Conservation (phyloP, 2,888 invertebrate genomes). For the Matsumyia berberina region DNA sequence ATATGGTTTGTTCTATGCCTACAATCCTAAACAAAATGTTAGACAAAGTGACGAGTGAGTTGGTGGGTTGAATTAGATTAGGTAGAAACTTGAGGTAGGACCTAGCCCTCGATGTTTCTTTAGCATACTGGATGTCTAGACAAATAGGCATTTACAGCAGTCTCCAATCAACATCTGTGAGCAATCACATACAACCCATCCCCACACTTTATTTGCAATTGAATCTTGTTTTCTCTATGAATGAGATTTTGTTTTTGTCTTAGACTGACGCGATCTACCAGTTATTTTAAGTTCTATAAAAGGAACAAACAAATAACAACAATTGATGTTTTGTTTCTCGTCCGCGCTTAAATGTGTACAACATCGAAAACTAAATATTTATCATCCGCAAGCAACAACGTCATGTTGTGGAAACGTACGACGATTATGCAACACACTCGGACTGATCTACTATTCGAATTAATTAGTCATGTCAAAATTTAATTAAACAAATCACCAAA, state of each 20-base stretch:
- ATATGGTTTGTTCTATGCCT: no score
- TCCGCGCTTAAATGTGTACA: background rate
- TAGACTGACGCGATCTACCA: background rate
- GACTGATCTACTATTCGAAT: background rate
- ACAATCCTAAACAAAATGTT: no score
- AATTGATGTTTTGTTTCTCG: background rate
- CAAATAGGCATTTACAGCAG: no score
- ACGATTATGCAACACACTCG: conserved; percentile 12
- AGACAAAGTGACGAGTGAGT: no score
- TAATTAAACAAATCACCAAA: conserved; percentile 8
- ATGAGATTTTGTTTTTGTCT: conserved; percentile 21
- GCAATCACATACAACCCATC: no score
- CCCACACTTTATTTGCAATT: background rate
- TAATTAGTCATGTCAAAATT: conserved; percentile 19
- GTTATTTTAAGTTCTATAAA: background rate
- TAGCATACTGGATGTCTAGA: no score
- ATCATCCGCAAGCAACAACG: no score
- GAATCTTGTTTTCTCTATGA: conserved; percentile 11
- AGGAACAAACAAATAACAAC: conserved; percentile 26
- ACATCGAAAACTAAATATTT: background rate
- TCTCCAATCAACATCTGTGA: no score
- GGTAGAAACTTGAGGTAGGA: no score
- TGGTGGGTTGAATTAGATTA: no score
- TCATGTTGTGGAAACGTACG: conserved; percentile 5
- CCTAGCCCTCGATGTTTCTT: no score